These are phyloP conservation scores for Perca fluviatilis DNA, from an alignment of 2,113 vertebrate species.

Conservation along the genomic window DNA sequence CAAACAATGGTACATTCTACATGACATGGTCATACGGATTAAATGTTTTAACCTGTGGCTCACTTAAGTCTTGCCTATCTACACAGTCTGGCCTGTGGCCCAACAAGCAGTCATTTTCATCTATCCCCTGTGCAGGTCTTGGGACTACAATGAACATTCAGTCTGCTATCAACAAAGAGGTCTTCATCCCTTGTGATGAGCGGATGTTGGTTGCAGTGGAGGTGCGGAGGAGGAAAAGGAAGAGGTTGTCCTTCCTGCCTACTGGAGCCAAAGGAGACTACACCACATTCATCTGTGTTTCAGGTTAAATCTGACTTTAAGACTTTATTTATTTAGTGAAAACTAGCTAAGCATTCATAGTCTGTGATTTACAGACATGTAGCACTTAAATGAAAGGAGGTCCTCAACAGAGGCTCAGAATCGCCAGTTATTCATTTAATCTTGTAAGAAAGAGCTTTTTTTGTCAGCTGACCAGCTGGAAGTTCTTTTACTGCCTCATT, in stretches of 20 bases:
- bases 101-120: constrained; percentile 7
- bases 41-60: too few species aligned
- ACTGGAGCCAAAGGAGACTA: constrained; percentile 90
- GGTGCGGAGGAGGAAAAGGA: constrained; percentile 93
- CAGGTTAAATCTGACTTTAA: constrained; percentile 84
- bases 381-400: background rate
- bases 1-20: too few species aligned
- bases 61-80: too few species aligned
- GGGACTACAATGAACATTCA: constrained; percentile 90
- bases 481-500: background rate
- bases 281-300: constrained; percentile 93
- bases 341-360: background rate
- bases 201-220: constrained; percentile 93
- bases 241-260: constrained; percentile 92
- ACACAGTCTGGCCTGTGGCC: background rate
- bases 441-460: background rate
- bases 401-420: background rate
- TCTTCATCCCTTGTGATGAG: constrained; percentile 93
- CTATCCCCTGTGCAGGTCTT: constrained; percentile 41
- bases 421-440: background rate
- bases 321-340: background rate
- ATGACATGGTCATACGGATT: too few species aligned
- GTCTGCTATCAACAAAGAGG: constrained; percentile 92
- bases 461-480: background rate
- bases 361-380: background rate